Evolutionary conservation across 2,888 invertebrate genomes (phyloP).

Genomic region (Diarsia brunnea): DNA sequence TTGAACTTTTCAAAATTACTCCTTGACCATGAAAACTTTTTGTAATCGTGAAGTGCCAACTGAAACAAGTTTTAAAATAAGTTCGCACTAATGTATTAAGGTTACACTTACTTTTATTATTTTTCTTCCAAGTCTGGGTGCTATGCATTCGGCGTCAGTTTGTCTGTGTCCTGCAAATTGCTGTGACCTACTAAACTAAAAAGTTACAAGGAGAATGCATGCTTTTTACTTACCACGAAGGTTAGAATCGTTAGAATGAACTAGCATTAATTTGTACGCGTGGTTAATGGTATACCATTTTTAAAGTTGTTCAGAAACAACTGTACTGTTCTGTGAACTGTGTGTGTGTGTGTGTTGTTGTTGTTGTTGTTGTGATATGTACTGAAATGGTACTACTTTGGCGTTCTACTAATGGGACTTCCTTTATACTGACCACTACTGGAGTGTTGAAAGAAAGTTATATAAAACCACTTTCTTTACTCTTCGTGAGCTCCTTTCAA

Average conservation of each 20-base stretch:
- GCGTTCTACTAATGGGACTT: not conserved
- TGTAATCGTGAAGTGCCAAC: not conserved
- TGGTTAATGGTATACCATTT: slow-evolving; percentile 16
- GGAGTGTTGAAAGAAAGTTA: not conserved
- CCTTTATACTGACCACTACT: not conserved
- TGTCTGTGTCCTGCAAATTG: slow-evolving; percentile 55
- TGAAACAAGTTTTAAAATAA: not conserved
- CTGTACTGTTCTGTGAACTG: too few relatives aligned
- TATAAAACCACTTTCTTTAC: not conserved
- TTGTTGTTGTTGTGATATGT: too few relatives aligned
- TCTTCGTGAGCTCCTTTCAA: not conserved
- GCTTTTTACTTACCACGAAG: slow-evolving; percentile 29
- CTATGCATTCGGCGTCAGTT: slow-evolving; percentile 48
- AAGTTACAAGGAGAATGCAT: slow-evolving; percentile 51
- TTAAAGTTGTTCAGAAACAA: slow-evolving; percentile 23
- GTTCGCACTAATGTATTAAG: not conserved
- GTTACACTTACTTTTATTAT: slow-evolving; percentile 5
- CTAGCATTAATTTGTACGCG: slow-evolving; percentile 13
- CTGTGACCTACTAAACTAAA: slow-evolving; percentile 59
- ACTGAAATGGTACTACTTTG: slow-evolving; percentile 7
- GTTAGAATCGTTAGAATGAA: slow-evolving; percentile 25
- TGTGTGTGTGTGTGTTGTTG: too few relatives aligned
- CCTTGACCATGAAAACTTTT: not conserved
- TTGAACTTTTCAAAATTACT: not conserved
- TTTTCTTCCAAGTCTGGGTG: slow-evolving; percentile 7